Base-by-base conservation (phyloP, 2,797 vertebrate genomes). In the Hylomyscus alleni region DNA sequence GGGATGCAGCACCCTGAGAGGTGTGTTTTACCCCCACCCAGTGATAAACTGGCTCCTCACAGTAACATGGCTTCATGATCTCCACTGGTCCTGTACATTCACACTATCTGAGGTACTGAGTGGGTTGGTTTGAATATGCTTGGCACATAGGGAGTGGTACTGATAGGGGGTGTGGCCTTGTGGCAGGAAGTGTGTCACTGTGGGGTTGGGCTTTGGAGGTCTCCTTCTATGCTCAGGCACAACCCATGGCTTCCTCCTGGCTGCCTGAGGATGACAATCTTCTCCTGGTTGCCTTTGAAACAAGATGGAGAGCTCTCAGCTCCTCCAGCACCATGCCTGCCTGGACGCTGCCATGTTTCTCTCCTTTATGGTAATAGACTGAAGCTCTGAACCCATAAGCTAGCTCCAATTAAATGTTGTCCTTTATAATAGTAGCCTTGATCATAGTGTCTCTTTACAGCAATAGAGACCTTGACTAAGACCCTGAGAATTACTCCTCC, bases 31-130 rank as follows among this genome's bases (percentile, higher is more conserved):
- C 24, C 40, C 58, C 26, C 58, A n/a, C 7, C 29, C 37, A 37
- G 72, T 20, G 37, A 31, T 1, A 24, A 58, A 3, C 76, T 50
- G 24, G 0, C 22, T 29, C 44, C 0, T 44, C 29, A n/a, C 44
- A 47, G 3, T 5, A 15, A 6, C 34, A 60, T 44, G 6, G 0
- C 10, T 17, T 54, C 11, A 0, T 24, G 29, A 15, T n/a, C 56
- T 73, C 52, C 54, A 31, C 8, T 24, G 29, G 7, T 47, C 47
- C 40, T 24, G 4, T 0, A 6, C 29, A 26, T 22, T 47, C 22
- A 24, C 15, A 80, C 47, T 15, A 37, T 60, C 40, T 2, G 4
- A 13, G 26, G 56, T 12, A 67, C 34, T 37, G n/a, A 37, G 67
- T 72, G 67, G 37, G 67, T 19, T 72, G 67, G 34, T 37, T 20